A percentile compares a stretch with the other conserved stretches of the same genome.
Conservation (phyloP, 53 echinoderm and acorn worm genomes). For the Stichopus horrens region DNA sequence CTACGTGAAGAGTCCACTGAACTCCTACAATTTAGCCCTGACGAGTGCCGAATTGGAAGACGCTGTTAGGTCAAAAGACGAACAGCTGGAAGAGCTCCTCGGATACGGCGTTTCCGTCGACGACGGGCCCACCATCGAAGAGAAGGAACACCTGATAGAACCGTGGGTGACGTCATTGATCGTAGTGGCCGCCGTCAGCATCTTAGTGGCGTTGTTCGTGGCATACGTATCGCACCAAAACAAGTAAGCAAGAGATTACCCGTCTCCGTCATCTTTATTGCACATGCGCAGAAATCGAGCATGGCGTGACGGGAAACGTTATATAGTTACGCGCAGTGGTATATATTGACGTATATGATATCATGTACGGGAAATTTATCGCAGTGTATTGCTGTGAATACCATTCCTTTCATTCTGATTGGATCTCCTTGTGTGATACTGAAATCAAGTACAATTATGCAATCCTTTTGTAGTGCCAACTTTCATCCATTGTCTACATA, state of each 20-base stretch:
- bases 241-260: not conserved
- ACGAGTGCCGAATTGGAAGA: slow-evolving; percentile 29
- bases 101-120: not conserved
- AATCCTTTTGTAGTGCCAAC: too few relatives aligned
- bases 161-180: slow-evolving; percentile 36
- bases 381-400: too few relatives aligned
- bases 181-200: slow-evolving; percentile 3
- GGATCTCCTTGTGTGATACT: too few relatives aligned
- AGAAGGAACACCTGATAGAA: not conserved
- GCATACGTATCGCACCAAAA: not conserved
- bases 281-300: too few relatives aligned
- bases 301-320: too few relatives aligned
- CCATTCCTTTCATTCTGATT: too few relatives aligned
- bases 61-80: not conserved
- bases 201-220: slow-evolving; percentile 26
- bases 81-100: not conserved
- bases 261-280: too few relatives aligned
- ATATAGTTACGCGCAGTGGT: too few relatives aligned
- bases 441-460: too few relatives aligned
- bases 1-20: slow-evolving; percentile 43
- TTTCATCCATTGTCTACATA: too few relatives aligned
- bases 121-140: not conserved
- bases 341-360: too few relatives aligned
- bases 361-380: too few relatives aligned
- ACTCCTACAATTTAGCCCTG: not conserved